Conservation (phyloP, 2,797 vertebrate species). For the Epinephelus malabaricus region DNA sequence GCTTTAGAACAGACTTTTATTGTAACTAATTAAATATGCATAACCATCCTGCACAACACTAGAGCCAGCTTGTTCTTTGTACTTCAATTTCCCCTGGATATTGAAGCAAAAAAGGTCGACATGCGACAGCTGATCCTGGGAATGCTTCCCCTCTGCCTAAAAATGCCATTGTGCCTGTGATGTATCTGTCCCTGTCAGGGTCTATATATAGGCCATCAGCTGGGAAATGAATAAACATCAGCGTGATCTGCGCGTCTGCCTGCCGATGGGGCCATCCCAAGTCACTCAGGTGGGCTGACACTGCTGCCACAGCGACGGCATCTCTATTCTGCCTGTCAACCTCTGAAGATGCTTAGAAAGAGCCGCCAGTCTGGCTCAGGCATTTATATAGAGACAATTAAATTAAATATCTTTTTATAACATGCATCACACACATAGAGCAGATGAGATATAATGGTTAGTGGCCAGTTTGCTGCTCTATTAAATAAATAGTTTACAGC, state of each 20-base stretch:
- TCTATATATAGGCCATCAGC: slow-evolving; percentile 32
- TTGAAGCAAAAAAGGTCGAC: slow-evolving; percentile 15
- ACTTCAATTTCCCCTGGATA: neutral
- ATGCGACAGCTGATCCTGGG: slow-evolving; percentile 14
- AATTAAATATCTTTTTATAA: slow-evolving; percentile 22
- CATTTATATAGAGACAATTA: neutral
- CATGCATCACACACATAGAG: neutral
- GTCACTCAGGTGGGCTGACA: slow-evolving; percentile 59
- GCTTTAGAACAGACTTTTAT: neutral
- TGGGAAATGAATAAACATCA: slow-evolving; percentile 62
- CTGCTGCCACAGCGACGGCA: slow-evolving; percentile 30
- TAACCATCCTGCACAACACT: neutral
- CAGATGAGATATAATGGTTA: neutral
- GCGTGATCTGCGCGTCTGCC: slow-evolving; percentile 21
- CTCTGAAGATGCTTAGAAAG: slow-evolving; percentile 37
- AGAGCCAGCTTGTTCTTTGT: neutral
- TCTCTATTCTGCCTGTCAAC: slow-evolving; percentile 46
- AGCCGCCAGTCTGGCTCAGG: slow-evolving; percentile 1
- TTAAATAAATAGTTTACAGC: neutral
- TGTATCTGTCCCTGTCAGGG: slow-evolving; percentile 2
- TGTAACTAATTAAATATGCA: slow-evolving; percentile 12
- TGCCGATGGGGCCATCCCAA: slow-evolving; percentile 50
- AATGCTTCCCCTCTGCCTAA: slow-evolving; percentile 12
- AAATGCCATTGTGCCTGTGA: slow-evolving; percentile 21
- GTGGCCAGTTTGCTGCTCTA: neutral